Evolutionary conservation across 2,888 invertebrate species (phyloP), one percentile per base, ranked within the genome.

Genomic region (Dolichopus griseipennis): DNA sequence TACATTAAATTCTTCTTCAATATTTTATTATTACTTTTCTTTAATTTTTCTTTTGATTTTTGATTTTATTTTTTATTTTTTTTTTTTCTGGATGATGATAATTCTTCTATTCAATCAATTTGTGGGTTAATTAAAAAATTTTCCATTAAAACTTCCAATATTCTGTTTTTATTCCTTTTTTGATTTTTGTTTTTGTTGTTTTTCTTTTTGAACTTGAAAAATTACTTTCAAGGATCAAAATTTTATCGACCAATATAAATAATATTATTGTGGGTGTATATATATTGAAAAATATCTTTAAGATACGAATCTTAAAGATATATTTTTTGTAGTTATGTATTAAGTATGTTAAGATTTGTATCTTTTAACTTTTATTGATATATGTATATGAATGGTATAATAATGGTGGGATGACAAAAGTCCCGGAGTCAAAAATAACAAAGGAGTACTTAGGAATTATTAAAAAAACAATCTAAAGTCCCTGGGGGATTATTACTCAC

Each of bases 31-130:
- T 52, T 52, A 18, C 15, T 52, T 9, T 18, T 52, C 15, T 12
- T 18, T n/a, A n/a, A n/a, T n/a, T 52, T 7, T 37, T 52, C 52
- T 52, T 27, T 27, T 27, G 2, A 12, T 18, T 52, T 7, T n/a
- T 52, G 12, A n/a, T n/a, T n/a, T 52, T 7, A 7, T 52, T 18
- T 52, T 27, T 27, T 27, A 4, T 18, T 18, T 52, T 7, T n/a
- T 52, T 2, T 52, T n/a, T 52, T 15, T 52, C 52, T 18, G 1
- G n/a, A 52, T 41, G 41, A 41, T 52, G n/a, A 52, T 52, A 52
- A 52, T 52, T 52, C 52, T 52, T 52, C 52, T 52, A 52, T 52
- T 52, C 52, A 52, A 52, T 52, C 52, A 52, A 52, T 52, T 52
- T 52, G 52, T n/a, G 52, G 52, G 52, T 52, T 52, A 52, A 52